Conservation (phyloP, 2,888 invertebrate genomes). For the Peribatodes rhomboidaria region DNA sequence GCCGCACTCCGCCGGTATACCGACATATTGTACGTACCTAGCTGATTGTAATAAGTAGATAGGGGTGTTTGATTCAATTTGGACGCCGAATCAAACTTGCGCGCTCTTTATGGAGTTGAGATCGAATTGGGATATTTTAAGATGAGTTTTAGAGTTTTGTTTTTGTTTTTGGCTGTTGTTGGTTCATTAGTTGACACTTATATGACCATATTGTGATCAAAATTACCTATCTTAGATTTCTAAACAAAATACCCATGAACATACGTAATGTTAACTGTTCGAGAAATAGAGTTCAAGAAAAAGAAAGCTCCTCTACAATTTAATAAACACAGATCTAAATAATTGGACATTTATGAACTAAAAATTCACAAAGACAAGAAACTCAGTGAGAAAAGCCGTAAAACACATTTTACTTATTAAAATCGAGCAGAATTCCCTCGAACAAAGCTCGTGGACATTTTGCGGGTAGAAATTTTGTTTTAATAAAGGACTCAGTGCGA, state of each 20-base stretch:
- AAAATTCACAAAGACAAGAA: constrained; percentile 25
- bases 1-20: constrained; percentile 66
- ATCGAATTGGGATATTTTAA: constrained; percentile 13
- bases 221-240: background rate
- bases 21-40: constrained; percentile 81
- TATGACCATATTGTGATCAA: background rate
- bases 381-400: constrained; percentile 43
- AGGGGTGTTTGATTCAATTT: constrained; percentile 74
- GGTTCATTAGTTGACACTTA: background rate
- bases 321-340: constrained; percentile 1
- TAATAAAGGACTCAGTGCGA: constrained; percentile 78
- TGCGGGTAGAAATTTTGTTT: constrained; percentile 83
- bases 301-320: background rate
- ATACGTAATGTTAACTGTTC: background rate
- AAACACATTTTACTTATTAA: constrained; percentile 58
- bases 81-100: constrained; percentile 49
- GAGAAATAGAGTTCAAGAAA: background rate
- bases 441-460: constrained; percentile 75
- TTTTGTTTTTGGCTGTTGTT: background rate
- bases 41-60: constrained; percentile 68
- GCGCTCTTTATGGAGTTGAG: constrained; percentile 15
- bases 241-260: background rate
- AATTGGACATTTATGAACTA: constrained; percentile 15
- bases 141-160: background rate
- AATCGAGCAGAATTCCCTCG: constrained; percentile 58